Evolutionary conservation across 2,113 vertebrate species (phyloP).

Genomic region (Zosterops pallidus): DNA sequence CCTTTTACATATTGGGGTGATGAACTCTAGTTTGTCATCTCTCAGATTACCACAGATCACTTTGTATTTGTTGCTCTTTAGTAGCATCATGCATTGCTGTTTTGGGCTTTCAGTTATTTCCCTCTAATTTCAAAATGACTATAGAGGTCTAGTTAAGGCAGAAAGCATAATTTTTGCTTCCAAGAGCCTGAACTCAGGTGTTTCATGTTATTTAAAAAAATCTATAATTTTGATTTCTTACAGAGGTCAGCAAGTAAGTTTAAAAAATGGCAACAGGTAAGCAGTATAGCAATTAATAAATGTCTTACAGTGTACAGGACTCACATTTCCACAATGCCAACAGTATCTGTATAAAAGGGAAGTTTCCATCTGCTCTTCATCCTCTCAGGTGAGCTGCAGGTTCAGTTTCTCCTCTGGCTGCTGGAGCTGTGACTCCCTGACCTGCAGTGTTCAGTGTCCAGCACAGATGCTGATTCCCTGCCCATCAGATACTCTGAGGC

Average conservation of each 20-base stretch:
- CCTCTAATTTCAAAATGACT: background rate
- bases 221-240: background rate
- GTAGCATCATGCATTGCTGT: background rate
- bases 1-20: background rate
- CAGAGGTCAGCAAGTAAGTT: background rate
- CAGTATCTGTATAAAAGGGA: background rate
- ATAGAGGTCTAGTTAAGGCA: background rate
- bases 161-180: background rate
- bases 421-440: background rate
- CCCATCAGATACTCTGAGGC: background rate
- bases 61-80: background rate
- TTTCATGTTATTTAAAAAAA: background rate
- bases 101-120: background rate
- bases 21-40: background rate
- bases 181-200: background rate
- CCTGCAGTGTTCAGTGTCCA: background rate
- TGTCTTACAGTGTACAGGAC: background rate
- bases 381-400: background rate
- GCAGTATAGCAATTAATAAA: background rate
- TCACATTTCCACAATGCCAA: background rate
- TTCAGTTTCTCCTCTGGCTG: background rate
- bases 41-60: background rate
- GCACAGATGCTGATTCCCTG: background rate
- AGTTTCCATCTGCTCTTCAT: background rate
- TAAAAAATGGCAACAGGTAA: background rate